Percentiles rank a stretch among this genome's conserved stretches.
Evolutionary conservation across 30 jellyfish, hydroid and myxozoan genomes (phyloP).

Genomic region (Pelagia noctiluca): DNA sequence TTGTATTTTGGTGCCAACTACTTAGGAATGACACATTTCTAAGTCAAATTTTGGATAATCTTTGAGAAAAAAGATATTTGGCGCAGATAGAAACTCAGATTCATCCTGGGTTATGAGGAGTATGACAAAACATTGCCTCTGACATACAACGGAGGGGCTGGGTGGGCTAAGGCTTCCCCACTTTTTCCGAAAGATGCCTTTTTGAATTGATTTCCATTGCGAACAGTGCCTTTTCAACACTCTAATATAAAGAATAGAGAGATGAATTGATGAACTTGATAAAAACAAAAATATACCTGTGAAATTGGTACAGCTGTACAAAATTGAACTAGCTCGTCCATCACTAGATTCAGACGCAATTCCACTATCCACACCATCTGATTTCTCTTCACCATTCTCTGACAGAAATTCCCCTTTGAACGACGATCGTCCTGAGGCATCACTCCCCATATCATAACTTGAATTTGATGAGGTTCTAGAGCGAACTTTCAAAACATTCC

Average conservation of each 20-base stretch:
- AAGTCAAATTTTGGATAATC: too few relatives aligned
- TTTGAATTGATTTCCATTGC: too few relatives aligned
- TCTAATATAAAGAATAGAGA: too few relatives aligned
- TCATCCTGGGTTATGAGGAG: too few relatives aligned
- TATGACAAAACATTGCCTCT: background rate
- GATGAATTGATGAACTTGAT: background rate
- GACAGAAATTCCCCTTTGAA: constrained; percentile 47
- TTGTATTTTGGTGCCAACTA: too few relatives aligned
- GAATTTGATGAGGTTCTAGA: constrained; percentile 29
- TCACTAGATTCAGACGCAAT: constrained; percentile 75
- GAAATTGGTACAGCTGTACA: constrained; percentile 63
- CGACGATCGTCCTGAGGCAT: constrained; percentile 22
- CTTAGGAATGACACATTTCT: too few relatives aligned
- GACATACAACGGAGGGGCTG: background rate
- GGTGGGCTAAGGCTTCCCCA: too few relatives aligned
- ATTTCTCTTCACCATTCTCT: constrained; percentile 53
- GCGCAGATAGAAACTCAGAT: too few relatives aligned
- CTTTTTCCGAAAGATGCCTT: too few relatives aligned
- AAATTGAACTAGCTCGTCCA: constrained; percentile 51
- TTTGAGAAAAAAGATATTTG: too few relatives aligned
- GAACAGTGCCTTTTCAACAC: too few relatives aligned
- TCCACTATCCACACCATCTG: constrained; percentile 72
- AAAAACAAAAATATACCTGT: constrained; percentile 29
- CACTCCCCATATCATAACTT: constrained; percentile 63
- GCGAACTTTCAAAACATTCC: constrained; percentile 32